Conservation (phyloP, 1,140 invertebrate genomes). For the Aphaenogaster ashmeadi region DNA sequence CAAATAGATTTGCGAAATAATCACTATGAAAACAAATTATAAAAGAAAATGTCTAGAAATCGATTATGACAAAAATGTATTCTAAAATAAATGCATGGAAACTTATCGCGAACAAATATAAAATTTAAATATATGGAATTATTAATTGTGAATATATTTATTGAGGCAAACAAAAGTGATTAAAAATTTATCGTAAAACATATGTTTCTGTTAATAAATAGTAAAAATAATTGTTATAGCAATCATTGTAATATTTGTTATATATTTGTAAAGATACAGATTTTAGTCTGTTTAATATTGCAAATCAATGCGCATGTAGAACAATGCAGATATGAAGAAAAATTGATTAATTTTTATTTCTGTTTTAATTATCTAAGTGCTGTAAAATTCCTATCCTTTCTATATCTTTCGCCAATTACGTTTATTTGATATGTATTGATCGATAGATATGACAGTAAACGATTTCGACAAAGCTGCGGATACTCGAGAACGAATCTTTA, state of each 20-base stretch:
- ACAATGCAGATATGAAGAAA: neutral
- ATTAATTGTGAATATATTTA: neutral
- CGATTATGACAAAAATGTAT: neutral
- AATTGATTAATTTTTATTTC: slow-evolving; percentile 5
- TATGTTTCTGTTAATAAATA: neutral
- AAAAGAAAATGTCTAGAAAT: neutral
- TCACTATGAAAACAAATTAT: neutral
- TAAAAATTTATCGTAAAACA: neutral
- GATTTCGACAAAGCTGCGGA: neutral
- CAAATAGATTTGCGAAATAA: neutral
- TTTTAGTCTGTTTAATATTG: neutral
- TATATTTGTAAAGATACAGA: neutral
- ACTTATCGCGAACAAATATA: neutral
- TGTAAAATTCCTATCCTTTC: neutral
- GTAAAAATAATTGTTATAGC: neutral
- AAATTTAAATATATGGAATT: neutral
- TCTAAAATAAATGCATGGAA: neutral
- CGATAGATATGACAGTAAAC: neutral
- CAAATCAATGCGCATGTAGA: neutral
- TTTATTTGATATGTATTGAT: neutral
- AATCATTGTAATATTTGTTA: neutral
- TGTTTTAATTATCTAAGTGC: neutral
- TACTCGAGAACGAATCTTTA: slow-evolving; percentile 39
- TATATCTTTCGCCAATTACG: neutral
- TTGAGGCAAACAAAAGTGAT: neutral